Base-by-base conservation (phyloP, 1,140 invertebrate species). In the Agrypnia vestita region DNA sequence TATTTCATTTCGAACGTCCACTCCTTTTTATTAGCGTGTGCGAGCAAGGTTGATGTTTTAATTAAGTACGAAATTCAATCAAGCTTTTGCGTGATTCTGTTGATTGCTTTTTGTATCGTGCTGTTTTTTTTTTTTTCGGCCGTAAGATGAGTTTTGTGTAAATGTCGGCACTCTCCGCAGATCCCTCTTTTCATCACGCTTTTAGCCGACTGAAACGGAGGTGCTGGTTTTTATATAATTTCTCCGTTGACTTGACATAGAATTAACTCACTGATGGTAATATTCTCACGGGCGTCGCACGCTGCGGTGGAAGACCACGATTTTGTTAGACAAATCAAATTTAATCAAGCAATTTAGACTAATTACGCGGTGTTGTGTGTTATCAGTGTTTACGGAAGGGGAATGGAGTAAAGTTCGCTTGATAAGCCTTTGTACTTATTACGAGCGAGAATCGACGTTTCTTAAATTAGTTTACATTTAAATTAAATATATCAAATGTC, bases 81-180 rank as follows among this genome's bases (percentile, higher is more conserved):
- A 69, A 69, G 64, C n/a, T 43, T 47, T 69, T 25, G 64, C 64
- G 64, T 69, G 64, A 69, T 46, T 13, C 8, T 69, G 15, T 46
- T 69, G 44, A 69, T 69, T 69, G 64, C 12, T 49, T 69, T n/a
- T 17, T n/a, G 21, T 69, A n/a, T 69, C 64, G 43, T 69, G 64
- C 44, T 3, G 43, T 64, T 64, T 69, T 69, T 69, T 69, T n/a
- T n/a, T 35, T 35, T 35, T 35, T 69, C 46, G 64, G 43, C 44
- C 64, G 12, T 8, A 69, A 69, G 17, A 69, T 69, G 43, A 17
- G 64, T 69, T 49, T 49, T 12, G 43, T 49, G 9, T n/a, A 69
- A 69, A 69, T 69, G 64, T 69, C 44, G 46, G 64, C 64, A 15
- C 44, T 67, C 15, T n/a, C 62, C 3, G 62, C 8, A 21, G 44